These are phyloP conservation scores for Diuraphis noxia DNA, from an alignment of 1,140 invertebrate genomes.

Conservation along the genomic window DNA sequence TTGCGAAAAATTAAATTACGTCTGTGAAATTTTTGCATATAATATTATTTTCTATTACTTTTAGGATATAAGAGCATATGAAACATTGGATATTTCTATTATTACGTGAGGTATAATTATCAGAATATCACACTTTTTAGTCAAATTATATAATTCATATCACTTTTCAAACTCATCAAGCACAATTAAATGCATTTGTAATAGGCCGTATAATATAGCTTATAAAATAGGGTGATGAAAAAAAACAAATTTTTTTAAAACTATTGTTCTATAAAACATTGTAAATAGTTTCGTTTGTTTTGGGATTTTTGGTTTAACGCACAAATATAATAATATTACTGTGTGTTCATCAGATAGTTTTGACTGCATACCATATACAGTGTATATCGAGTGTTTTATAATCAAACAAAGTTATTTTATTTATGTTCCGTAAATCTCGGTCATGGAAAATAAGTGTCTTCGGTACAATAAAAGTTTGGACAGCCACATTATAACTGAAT, in stretches of 20 bases:
- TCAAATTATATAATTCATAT: too few species aligned
- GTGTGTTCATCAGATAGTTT: background rate
- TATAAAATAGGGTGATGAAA: background rate
- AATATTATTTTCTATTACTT: too few species aligned
- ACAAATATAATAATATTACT: background rate
- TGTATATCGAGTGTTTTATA: background rate
- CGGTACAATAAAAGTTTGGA: background rate
- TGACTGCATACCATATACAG: background rate
- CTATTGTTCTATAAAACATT: background rate
- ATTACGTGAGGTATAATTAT: background rate
- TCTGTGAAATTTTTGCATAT: too few species aligned
- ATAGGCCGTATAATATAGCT: background rate
- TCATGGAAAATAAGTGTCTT: slow-evolving; percentile 2
- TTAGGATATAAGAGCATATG: too few species aligned
- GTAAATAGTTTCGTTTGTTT: slow-evolving; percentile 5
- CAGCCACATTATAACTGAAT: slow-evolving; percentile 12
- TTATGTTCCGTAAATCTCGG: background rate
- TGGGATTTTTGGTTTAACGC: background rate
- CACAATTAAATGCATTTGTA: background rate
- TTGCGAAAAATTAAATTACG: background rate
- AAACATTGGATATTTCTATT: background rate
- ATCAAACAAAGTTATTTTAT: slow-evolving; percentile 26
- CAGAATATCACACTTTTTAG: background rate
- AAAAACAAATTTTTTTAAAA: background rate
- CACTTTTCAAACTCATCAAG: background rate